These are phyloP conservation scores for Charaxes varanes DNA, from an alignment of 1,140 invertebrate genomes.

Conservation along the genomic window DNA sequence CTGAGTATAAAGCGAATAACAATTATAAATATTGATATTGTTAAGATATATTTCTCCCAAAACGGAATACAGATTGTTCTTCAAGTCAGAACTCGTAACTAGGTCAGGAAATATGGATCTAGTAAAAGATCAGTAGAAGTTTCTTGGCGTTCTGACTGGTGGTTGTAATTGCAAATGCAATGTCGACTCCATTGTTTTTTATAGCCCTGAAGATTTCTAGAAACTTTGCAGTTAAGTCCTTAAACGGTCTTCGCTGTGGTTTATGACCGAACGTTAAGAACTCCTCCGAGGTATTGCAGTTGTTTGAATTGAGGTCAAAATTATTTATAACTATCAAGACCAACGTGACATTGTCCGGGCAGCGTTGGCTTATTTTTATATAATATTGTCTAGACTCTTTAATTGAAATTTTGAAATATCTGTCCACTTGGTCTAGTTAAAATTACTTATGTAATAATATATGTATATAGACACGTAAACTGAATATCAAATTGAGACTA, in stretches of 20 bases:
- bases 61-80: no score
- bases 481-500: no score
- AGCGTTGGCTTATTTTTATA: not conserved
- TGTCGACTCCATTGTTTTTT: conserved; percentile 39
- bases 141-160: conserved; percentile 35
- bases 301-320: conserved; percentile 9
- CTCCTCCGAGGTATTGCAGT: conserved; percentile 5
- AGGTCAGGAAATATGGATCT: conserved; percentile 29
- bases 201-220: conserved; percentile 28
- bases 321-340: not conserved
- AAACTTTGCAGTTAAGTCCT: conserved; percentile 29
- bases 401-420: no score
- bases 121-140: conserved; percentile 31
- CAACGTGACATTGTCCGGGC: not conserved
- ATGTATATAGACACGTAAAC: no score
- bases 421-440: no score
- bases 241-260: conserved; percentile 32
- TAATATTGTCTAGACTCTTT: no score
- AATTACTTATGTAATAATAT: no score
- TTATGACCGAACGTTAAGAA: conserved; percentile 17
- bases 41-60: no score
- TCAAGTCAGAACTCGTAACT: conserved; percentile 10
- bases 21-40: no score
- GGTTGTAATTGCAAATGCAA: conserved; percentile 35
- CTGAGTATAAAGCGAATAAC: no score